Evolutionary conservation across 2,113 vertebrate species (phyloP).

Genomic region (Gnathonemus echidnorhynchus): DNA sequence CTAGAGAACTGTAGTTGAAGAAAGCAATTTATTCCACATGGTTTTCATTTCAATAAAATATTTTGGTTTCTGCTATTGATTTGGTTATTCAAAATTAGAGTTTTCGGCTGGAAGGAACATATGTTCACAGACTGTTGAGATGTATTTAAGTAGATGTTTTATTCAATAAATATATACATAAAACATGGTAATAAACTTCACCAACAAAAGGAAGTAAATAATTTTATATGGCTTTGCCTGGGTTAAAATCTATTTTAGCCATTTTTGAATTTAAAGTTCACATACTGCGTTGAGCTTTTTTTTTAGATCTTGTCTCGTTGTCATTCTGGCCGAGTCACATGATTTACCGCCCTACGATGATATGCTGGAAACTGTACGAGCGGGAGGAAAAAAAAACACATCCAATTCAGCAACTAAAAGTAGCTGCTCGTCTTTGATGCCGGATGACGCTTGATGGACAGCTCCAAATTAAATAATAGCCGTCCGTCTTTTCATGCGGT

Average conservation of each 20-base stretch:
- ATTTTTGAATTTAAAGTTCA: not conserved
- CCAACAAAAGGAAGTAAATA: not conserved
- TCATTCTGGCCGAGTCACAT: not conserved
- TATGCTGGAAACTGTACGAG: not conserved
- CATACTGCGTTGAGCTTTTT: not conserved
- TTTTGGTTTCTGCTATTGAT: slow-evolving; percentile 8
- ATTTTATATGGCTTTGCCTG: not conserved
- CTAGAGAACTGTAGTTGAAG: not conserved
- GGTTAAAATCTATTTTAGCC: not conserved
- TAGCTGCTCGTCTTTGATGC: not conserved
- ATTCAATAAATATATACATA: not conserved
- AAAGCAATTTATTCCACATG: not conserved
- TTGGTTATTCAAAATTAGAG: not conserved
- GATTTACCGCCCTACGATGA: not conserved
- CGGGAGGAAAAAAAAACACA: not conserved
- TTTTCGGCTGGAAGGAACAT: not conserved
- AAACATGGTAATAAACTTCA: not conserved
- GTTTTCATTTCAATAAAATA: not conserved
- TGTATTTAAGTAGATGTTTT: not conserved
- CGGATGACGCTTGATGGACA: not conserved
- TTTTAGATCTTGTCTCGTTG: not conserved
- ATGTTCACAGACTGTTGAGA: not conserved
- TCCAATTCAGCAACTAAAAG: not conserved
- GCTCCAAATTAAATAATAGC: not conserved
- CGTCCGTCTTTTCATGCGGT: not conserved